Evolutionary conservation across 2,797 vertebrate species (phyloP), one percentile per base, ranked within the genome.

Genomic region (Chromis chromis): DNA sequence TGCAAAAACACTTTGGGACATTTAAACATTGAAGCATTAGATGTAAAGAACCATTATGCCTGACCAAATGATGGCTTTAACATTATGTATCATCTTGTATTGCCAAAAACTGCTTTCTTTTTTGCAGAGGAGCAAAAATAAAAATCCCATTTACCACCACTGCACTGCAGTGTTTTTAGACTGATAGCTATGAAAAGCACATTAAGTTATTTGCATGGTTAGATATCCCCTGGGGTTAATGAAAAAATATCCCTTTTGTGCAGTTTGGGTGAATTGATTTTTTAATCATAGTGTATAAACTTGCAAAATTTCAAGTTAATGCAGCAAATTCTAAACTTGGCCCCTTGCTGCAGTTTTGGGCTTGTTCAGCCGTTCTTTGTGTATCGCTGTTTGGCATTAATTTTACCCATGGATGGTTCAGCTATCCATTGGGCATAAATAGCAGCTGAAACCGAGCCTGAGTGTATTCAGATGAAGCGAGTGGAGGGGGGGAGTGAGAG

Each of bases 341-440:
- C 65, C 63, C 13, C 42, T 10, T 48, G 60, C 52, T 59, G 60
- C 40, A 39, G 21, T 61, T 67, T 50, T 49, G 22, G 44, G 67
- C 25, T 33, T 14, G 22, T 49, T 67, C 46, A 49, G 52, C 40
- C 8, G 16, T 4, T 60, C 67, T 82, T 78, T 78, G 78, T 81
- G 31, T 65, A 24, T 12, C 49, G 73, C 42, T 70, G 76, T 76
- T 79, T 71, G 74, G 74, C 70, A 89, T 85, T 82, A 11, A 78
- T 76, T 80, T 76, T 28, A 87, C 73, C 63, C 75, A 81, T 77
- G 80, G 85, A 69, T 79, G 79, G 25, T 81, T 81, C 6, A 63
- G 52, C 40, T 42, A 21, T 87, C 81, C 63, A n/a, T 44, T 46
- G 73, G 49, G 72, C 64, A 70, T 61, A 65, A 85, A 79, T 48